Conservation (phyloP, 1,140 invertebrate genomes). For the Probaryconus sp. region DNA sequence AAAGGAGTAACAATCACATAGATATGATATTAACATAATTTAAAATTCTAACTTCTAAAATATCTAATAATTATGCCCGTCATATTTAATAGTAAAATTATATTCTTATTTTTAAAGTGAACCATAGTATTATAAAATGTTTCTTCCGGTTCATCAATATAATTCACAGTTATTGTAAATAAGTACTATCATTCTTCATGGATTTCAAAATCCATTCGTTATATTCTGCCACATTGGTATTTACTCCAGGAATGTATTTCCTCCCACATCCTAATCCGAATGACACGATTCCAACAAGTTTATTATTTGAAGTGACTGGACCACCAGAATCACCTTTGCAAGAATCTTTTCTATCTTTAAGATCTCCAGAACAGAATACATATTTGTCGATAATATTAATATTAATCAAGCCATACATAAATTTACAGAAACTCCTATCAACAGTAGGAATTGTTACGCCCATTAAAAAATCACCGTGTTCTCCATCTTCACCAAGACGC, state of each 20-base stretch:
- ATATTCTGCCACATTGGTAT: slow-evolving; percentile 77
- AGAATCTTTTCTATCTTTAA: slow-evolving; percentile 82
- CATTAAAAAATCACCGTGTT: neutral
- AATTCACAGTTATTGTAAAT: too few species aligned
- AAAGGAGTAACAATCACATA: too few species aligned
- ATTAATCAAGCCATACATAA: neutral
- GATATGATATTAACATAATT: too few species aligned
- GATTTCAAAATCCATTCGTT: slow-evolving; percentile 77
- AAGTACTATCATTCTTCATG: too few species aligned
- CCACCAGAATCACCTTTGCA: slow-evolving; percentile 82
- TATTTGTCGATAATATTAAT: neutral
- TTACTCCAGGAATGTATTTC: slow-evolving; percentile 78
- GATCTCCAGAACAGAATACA: slow-evolving; percentile 73
- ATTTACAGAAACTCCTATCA: neutral
- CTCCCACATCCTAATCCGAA: slow-evolving; percentile 81
- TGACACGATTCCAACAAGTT: slow-evolving; percentile 80
- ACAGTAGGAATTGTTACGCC: slow-evolving; percentile 8
- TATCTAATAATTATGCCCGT: too few species aligned
- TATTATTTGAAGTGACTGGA: slow-evolving; percentile 67
- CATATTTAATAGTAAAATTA: too few species aligned
- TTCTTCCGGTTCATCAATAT: too few species aligned
- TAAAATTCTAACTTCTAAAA: too few species aligned
- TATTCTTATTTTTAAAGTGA: too few species aligned
- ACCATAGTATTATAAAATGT: too few species aligned
- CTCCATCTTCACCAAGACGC: neutral